phyloP scores from a whole-genome alignment of 2,113 vertebrate genomes.

The Sakesphorus luctuosus region DNA sequence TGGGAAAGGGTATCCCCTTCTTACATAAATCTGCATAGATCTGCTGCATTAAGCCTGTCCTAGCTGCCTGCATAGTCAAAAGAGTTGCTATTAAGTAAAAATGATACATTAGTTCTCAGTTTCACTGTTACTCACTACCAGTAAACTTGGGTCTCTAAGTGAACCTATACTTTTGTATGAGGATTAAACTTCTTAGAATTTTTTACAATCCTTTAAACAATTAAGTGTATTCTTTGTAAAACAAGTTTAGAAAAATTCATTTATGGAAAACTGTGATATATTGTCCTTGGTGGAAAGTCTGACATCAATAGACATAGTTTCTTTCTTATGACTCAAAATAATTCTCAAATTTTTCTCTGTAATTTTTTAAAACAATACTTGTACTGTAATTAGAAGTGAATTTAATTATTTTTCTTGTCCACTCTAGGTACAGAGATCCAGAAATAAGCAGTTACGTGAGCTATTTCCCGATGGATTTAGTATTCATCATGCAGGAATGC shows the following conservation, averaged over 20 bases:
- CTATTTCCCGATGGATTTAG: slow-evolving; percentile 97
- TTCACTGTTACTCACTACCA: neutral
- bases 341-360: neutral
- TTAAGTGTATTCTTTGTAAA: neutral
- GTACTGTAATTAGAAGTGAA: neutral
- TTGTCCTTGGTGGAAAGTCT: neutral
- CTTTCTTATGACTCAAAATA: neutral
- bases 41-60: neutral
- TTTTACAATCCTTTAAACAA: neutral
- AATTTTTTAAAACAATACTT: neutral
- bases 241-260: neutral
- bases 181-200: neutral
- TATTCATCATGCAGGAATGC: slow-evolving; percentile 97
- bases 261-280: neutral
- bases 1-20: neutral
- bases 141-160: neutral
- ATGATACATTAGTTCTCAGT: neutral
- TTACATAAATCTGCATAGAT: neutral
- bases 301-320: neutral
- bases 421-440: slow-evolving; percentile 90
- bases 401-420: slow-evolving; percentile 7
- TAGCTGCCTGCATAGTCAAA: neutral
- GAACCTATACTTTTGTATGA: neutral
- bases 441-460: slow-evolving; percentile 96
- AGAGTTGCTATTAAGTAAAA: neutral